Conservation (phyloP, 2,113 vertebrate genomes). For the Cyrtonyx montezumae region DNA sequence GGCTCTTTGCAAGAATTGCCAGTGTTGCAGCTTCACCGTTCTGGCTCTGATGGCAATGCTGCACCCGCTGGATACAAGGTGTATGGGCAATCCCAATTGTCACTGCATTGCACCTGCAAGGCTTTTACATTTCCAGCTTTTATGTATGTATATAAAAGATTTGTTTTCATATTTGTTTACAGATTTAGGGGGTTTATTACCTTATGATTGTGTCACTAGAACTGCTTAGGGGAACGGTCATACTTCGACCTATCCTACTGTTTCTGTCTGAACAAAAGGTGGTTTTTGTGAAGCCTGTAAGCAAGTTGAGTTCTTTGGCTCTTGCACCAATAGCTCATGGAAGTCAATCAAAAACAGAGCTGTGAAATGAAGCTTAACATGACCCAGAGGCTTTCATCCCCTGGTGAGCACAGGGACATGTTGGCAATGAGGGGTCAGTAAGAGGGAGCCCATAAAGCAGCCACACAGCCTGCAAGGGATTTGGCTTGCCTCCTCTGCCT, state of each 20-base stretch:
- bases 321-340: neutral
- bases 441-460: neutral
- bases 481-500: neutral
- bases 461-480: neutral
- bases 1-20: conserved; percentile 12
- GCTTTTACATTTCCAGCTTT: too few species aligned
- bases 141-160: too few species aligned
- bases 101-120: too few species aligned
- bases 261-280: neutral
- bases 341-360: neutral
- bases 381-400: neutral
- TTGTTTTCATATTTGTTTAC: too few species aligned
- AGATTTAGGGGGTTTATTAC: neutral
- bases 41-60: neutral
- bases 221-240: neutral
- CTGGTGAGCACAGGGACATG: neutral
- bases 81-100: neutral
- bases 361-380: neutral
- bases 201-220: rapidly evolving
- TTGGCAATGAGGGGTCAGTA: neutral
- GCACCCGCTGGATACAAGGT: neutral
- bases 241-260: neutral
- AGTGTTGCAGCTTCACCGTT: neutral
- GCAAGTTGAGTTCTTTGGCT: neutral
- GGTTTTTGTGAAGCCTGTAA: neutral